These are phyloP conservation scores for Lathronympha strigana DNA, from an alignment of 2,888 invertebrate genomes.

Conservation along the genomic window DNA sequence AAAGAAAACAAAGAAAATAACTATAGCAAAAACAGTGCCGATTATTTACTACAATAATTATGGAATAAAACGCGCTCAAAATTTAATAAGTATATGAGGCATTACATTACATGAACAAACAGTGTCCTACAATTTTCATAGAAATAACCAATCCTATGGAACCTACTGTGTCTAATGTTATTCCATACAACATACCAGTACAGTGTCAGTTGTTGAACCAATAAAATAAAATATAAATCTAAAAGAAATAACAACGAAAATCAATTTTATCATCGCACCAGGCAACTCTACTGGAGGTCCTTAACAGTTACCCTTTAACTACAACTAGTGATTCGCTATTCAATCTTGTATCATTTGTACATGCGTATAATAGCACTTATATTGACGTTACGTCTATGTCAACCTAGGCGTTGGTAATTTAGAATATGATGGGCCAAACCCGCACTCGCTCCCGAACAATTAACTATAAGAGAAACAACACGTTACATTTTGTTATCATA, in stretches of 20 bases:
- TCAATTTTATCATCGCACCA: slow-evolving; percentile 61
- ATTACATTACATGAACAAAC: slow-evolving; percentile 39
- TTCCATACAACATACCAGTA: slow-evolving; percentile 65
- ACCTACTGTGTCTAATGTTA: slow-evolving; percentile 46
- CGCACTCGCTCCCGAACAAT: slow-evolving; percentile 15
- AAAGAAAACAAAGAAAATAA: slow-evolving; percentile 72
- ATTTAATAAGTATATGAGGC: slow-evolving; percentile 36
- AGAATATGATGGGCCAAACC: slow-evolving; percentile 56
- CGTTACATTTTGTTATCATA: slow-evolving; percentile 3
- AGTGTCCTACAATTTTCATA: slow-evolving; percentile 55
- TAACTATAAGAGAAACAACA: not conserved
- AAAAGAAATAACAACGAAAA: slow-evolving; percentile 77
- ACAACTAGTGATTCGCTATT: slow-evolving; percentile 75
- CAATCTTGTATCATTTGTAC: slow-evolving; percentile 77
- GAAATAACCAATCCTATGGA: slow-evolving; percentile 9
- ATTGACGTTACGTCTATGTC: slow-evolving; percentile 63
- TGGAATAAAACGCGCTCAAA: slow-evolving; percentile 47
- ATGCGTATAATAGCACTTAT: slow-evolving; percentile 77
- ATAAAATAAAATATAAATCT: slow-evolving; percentile 77
- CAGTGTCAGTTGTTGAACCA: slow-evolving; percentile 70
- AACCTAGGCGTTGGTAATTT: slow-evolving; percentile 72
- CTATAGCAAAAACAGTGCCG: slow-evolving; percentile 80
- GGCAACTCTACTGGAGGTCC: slow-evolving; percentile 55
- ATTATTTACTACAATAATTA: slow-evolving; percentile 65
- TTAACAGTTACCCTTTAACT: slow-evolving; percentile 56